Percentiles rank a stretch among this genome's conserved stretches.
phyloP scores from a whole-genome alignment of 2,888 invertebrate genomes.

The Lepeophtheirus nordmannii region DNA sequence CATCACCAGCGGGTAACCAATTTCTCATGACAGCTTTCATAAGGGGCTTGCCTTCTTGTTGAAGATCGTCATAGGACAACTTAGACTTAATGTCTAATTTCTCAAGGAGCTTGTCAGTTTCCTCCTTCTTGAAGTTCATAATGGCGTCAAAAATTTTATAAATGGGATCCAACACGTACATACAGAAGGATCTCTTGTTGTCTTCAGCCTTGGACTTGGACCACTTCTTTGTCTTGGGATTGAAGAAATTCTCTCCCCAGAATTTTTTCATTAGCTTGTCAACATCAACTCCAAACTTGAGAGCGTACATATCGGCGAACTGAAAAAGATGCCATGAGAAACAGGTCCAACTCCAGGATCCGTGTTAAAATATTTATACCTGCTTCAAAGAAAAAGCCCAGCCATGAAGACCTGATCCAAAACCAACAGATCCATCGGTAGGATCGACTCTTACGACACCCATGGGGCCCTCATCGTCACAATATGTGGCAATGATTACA shows the following conservation, averaged over 20 bases:
- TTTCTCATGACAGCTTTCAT: constrained; percentile 96
- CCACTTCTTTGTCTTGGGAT: constrained; percentile 95
- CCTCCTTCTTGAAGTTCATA: constrained; percentile 91
- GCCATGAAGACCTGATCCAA: constrained; percentile 97
- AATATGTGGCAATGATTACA: constrained; percentile 98
- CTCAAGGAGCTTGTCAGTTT: constrained; percentile 65
- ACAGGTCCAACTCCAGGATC: not conserved
- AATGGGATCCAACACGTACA: constrained; percentile 97
- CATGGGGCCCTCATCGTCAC: constrained; percentile 95
- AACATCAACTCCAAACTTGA: constrained; percentile 94
- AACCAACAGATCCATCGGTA: constrained; percentile 95
- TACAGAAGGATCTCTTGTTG: constrained; percentile 93
- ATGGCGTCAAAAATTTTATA: constrained; percentile 75
- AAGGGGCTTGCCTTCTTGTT: constrained; percentile 86
- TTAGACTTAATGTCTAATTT: constrained; percentile 64
- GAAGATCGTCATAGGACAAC: constrained; percentile 83
- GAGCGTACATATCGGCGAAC: constrained; percentile 83
- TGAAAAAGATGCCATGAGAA: not conserved
- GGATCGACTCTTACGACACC: constrained; percentile 96
- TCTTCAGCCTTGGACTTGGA: constrained; percentile 72
- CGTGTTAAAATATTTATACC: constrained; percentile 41
- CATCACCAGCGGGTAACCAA: constrained; percentile 98
- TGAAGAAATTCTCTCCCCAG: constrained; percentile 99
- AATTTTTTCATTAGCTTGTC: constrained; percentile 85
- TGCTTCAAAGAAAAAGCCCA: constrained; percentile 99